A percentile compares a stretch with the other conserved stretches of the same genome.
Conservation (phyloP, 2,888 invertebrate species). For the Acanthosepion lycidas region DNA sequence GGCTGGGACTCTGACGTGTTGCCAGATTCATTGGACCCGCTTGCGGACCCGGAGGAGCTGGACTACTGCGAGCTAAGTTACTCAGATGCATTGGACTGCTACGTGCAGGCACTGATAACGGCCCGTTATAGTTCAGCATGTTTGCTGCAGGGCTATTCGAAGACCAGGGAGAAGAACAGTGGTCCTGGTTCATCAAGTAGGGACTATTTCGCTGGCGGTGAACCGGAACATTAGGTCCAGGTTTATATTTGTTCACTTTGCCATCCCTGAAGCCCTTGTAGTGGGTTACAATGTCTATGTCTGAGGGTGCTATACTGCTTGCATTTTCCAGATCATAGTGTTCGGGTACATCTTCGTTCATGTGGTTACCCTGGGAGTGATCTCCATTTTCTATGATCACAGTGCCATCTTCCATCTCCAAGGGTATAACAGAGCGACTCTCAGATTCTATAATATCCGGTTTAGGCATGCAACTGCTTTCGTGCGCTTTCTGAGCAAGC, state of each 20-base stretch:
- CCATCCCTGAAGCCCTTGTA: constrained; percentile 94
- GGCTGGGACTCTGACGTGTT: constrained; percentile 58
- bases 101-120: constrained; percentile 56
- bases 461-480: constrained; percentile 83
- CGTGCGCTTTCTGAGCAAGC: constrained; percentile 83
- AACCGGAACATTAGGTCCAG: constrained; percentile 80
- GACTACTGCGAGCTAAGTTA: constrained; percentile 62
- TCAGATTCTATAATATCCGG: constrained; percentile 96
- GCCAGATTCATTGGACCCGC: constrained; percentile 60
- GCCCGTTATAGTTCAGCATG: constrained; percentile 51
- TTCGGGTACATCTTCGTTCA: constrained; percentile 68
- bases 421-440: constrained; percentile 61
- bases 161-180: constrained; percentile 17
- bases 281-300: constrained; percentile 96
- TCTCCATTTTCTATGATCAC: constrained; percentile 70
- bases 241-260: constrained; percentile 83
- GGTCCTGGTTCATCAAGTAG: constrained; percentile 34
- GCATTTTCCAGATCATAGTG: constrained; percentile 95
- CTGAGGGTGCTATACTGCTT: constrained; percentile 96
- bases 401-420: constrained; percentile 67
- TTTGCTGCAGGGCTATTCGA: constrained; percentile 54
- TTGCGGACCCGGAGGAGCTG: constrained; percentile 56
- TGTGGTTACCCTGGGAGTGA: constrained; percentile 57
- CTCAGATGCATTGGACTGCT: constrained; percentile 57
- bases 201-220: constrained; percentile 74